A percentile compares a stretch with the other conserved stretches of the same genome.
phyloP scores from a whole-genome alignment of 2,113 vertebrate genomes.

The Anolis carolinensis region DNA sequence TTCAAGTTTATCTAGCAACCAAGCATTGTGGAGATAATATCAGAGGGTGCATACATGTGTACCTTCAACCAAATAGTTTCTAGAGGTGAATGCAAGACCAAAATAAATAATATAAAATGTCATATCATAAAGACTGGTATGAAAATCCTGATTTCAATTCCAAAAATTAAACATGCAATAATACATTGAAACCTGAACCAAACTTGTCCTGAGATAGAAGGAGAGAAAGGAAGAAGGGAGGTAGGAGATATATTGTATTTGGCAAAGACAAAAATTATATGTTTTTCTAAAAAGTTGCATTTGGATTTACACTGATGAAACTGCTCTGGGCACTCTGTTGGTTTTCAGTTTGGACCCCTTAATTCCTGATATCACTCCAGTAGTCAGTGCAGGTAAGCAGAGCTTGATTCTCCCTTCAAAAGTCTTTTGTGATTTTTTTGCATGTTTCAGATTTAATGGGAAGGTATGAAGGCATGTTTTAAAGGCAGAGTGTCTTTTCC shows the following conservation, averaged over 20 bases:
- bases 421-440: neutral
- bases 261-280: neutral
- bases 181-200: neutral
- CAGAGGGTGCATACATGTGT: neutral
- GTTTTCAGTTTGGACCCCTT: neutral
- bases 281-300: neutral
- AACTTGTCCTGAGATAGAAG: neutral
- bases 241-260: neutral
- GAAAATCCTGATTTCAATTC: neutral
- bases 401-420: neutral
- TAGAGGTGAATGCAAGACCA: neutral
- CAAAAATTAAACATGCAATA: neutral
- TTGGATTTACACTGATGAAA: neutral
- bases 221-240: neutral
- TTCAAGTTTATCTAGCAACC: neutral
- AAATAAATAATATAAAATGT: neutral
- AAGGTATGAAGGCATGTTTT: conserved; percentile 18
- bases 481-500: conserved; percentile 20
- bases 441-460: conserved; percentile 28
- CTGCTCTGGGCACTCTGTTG: neutral
- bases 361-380: neutral
- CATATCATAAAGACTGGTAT: neutral
- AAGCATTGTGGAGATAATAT: neutral
- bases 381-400: neutral
- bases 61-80: neutral